phyloP scores from a whole-genome alignment of 2,888 invertebrate genomes.

The Onchidella celtica region DNA sequence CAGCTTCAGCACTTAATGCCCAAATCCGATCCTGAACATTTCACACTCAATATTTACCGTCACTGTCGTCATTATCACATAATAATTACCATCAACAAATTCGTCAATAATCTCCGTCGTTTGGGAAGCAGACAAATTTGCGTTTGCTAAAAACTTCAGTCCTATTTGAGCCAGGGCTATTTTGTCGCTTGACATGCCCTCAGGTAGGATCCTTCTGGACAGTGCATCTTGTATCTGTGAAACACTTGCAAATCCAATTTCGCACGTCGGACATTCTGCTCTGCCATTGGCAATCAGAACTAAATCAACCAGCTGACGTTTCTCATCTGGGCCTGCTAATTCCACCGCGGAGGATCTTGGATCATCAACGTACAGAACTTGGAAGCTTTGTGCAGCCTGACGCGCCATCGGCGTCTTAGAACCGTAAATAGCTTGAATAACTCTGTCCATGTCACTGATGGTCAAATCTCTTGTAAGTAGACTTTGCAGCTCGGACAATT shows the following conservation, averaged over 20 bases:
- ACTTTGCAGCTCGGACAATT: not conserved
- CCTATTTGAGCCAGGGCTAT: not conserved
- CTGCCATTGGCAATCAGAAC: constrained; percentile 6
- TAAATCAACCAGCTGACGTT: constrained; percentile 4
- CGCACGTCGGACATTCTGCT: not conserved
- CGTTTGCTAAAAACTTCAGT: not conserved
- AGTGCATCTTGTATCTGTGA: not conserved
- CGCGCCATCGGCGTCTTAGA: not conserved
- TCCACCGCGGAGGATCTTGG: not conserved
- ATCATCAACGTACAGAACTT: not conserved
- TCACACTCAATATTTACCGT: no score
- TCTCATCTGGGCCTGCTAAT: constrained; percentile 6
- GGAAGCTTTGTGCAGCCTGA: not conserved
- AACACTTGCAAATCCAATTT: not conserved
- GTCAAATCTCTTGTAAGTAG: not conserved
- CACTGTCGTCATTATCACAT: no score
- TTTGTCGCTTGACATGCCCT: not conserved
- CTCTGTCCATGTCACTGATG: not conserved
- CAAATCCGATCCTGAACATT: no score
- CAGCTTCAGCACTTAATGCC: no score
- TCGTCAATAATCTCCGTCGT: not conserved
- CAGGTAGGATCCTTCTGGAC: not conserved
- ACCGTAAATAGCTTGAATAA: not conserved
- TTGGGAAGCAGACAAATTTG: not conserved
- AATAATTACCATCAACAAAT: constrained; percentile 23